Evolutionary conservation across 2,797 vertebrate genomes (phyloP), one percentile per base, ranked within the genome.

Genomic region (Tenualosa ilisha): DNA sequence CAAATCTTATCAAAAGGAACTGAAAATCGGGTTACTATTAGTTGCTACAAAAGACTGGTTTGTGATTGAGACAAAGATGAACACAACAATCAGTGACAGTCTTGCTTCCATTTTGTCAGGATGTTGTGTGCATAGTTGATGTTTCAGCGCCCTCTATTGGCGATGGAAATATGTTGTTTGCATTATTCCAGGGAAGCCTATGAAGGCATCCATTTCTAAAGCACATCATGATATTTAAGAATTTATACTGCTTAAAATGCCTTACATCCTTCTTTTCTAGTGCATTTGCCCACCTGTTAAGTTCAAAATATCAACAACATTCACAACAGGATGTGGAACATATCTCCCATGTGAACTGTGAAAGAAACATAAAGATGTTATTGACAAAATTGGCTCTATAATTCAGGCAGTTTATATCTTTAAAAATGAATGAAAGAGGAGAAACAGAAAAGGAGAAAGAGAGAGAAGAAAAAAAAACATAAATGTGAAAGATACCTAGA

Each of bases 391-490:
- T 11, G 83, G 65, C 81, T 75, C 43, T 85, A 90, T 68, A 82
- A 75, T 89, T 84, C 54, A 87, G 82, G 84, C 86, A 88, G 85
- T 89, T 81, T 89, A 88, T 54, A 83, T 85, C 40, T 61, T 89
- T 83, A 91, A 92, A 91, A 89, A 91, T 91, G 91, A 63, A 85
- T 86, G 72, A 79, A 79, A 37, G 72, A 79, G 40, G 2, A 46
- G 68, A 15, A 75, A 6, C 68, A 46, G 37, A 31, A 17, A 37
- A 37, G 9, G 3, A 46, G 26, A 20, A 46, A 79, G 40, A 79
- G 40, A 9, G 31, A 20, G 31, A 31, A 15, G 11, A 24, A 22
- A 56, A 26, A 20, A 56, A 56, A 26, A 20, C 26, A 72, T 37
- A 17, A 72, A 40, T 37, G 68, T 37, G 37, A 72, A 37, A 40